Evolutionary conservation across 2,888 invertebrate genomes (phyloP), one percentile per base, ranked within the genome.

Genomic region (Pilophorus perplexus): DNA sequence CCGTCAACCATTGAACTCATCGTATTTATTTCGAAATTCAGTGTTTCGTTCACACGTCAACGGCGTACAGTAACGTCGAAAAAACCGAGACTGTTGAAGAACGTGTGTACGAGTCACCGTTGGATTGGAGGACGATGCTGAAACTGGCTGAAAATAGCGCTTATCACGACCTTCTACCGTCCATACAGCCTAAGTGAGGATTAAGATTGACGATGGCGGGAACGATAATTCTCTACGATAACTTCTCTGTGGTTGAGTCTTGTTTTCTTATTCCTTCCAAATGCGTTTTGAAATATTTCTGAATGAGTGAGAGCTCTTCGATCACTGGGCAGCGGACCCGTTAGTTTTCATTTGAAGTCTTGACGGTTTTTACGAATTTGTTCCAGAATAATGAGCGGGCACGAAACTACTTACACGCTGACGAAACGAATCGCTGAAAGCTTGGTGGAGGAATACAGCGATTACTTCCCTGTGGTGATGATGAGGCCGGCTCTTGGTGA

Each of bases 51-150:
- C 37, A 67, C 40, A 48, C 38, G 2, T 67, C 67, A 12, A 67
- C 67, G 2, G 28, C 62, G 3, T 67, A 40, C 54, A 27, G 42
- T 25, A 67, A 67, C 22, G 28, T 54, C 12, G 33, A 62, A 14
- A 18, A 40, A 14, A 38, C 23, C 5, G 37, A 38, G 5, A 3
- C 38, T 10, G 27, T 40, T 5, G 62, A 64, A 28, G 67, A 67
- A 28, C 28, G 33, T n/a, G 54, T 67, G 6, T 42, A 62, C 20
- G 64, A 62, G 16, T 20, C 64, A 1, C 54, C 40, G 8, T 25
- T 54, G 2, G 64, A 67, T 23, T 67, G 67, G 67, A 52, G 64
- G 22, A 38, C 40, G 2, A 64, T 67, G 14, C 28, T 67, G 12
- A 12, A 54, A 20, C 25, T 64, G 22, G 62, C 33, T 2, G 46